These are phyloP conservation scores for Sandelia bainsii DNA, from an alignment of 2,797 vertebrate species.

Conservation along the genomic window DNA sequence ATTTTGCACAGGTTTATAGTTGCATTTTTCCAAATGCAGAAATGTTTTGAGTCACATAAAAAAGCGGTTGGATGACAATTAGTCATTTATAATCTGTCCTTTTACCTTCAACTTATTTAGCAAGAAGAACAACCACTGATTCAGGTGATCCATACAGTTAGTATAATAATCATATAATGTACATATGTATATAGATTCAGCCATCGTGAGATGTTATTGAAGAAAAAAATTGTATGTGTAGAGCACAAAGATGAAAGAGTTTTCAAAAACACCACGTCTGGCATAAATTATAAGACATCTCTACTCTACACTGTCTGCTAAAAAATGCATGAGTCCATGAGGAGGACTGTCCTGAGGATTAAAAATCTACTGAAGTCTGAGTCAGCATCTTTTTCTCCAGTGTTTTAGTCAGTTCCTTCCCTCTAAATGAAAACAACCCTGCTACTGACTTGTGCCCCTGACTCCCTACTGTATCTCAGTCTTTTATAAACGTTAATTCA, in stretches of 20 bases:
- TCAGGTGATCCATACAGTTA: too few species aligned
- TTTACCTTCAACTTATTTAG: neutral
- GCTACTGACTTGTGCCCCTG: constrained; percentile 11
- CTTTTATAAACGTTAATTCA: neutral
- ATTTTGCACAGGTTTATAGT: constrained; percentile 16
- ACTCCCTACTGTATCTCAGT: neutral
- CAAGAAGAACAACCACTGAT: neutral
- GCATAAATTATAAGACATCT: constrained; percentile 5
- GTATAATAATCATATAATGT: too few species aligned
- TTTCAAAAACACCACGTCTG: constrained; percentile 13
- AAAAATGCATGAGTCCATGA: constrained; percentile 3
- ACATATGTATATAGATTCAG: neutral
- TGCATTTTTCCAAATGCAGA: constrained; percentile 18
- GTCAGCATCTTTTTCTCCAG: constrained; percentile 27
- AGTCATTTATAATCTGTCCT: constrained; percentile 3
- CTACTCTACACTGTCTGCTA: constrained; percentile 1
- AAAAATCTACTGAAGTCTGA: constrained; percentile 21
- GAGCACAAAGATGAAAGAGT: neutral
- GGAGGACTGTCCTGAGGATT: constrained; percentile 23
- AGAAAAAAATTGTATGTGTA: neutral
- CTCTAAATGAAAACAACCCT: constrained; percentile 16
- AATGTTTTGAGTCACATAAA: constrained; percentile 17
- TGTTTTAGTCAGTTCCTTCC: constrained; percentile 6
- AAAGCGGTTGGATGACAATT: neutral
- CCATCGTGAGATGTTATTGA: neutral